Evolutionary conservation across 1,140 invertebrate species (phyloP).

Genomic region (Drosophila gunungcola): DNA sequence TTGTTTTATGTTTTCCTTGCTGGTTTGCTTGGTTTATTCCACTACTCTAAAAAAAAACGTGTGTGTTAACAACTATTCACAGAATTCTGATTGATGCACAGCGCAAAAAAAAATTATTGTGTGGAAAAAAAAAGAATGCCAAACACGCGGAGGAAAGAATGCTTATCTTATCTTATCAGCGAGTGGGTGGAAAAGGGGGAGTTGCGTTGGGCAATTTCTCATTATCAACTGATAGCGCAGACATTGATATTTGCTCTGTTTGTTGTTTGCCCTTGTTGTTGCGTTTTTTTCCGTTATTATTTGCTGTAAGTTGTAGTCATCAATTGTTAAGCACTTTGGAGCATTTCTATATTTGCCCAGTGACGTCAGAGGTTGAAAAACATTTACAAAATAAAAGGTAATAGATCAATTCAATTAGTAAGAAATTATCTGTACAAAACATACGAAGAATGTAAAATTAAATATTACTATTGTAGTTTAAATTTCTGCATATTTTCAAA

Average conservation of each 20-base stretch:
- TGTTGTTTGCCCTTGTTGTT: slow-evolving; percentile 34
- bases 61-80: slow-evolving; percentile 38
- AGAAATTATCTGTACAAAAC: no score
- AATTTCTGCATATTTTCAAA: no score
- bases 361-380: slow-evolving; percentile 19
- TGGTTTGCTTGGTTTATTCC: slow-evolving; percentile 22
- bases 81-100: slow-evolving; percentile 41
- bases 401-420: no score
- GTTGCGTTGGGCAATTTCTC: slow-evolving; percentile 35
- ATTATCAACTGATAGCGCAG: slow-evolving; percentile 35
- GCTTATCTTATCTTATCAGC: slow-evolving; percentile 42
- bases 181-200: slow-evolving; percentile 7
- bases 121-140: slow-evolving; percentile 26
- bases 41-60: slow-evolving; percentile 32
- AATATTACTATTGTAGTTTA: no score
- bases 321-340: neutral
- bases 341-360: slow-evolving; percentile 3
- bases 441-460: no score
- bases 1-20: slow-evolving; percentile 9
- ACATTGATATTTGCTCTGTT: slow-evolving; percentile 24
- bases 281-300: neutral
- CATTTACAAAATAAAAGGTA: neutral
- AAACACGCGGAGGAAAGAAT: slow-evolving; percentile 24
- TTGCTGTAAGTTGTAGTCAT: slow-evolving; percentile 18
- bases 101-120: slow-evolving; percentile 21